Percentiles rank a stretch among this genome's conserved stretches.
Conservation (phyloP, 1,140 invertebrate genomes). For the Sarcophaga peregrina region DNA sequence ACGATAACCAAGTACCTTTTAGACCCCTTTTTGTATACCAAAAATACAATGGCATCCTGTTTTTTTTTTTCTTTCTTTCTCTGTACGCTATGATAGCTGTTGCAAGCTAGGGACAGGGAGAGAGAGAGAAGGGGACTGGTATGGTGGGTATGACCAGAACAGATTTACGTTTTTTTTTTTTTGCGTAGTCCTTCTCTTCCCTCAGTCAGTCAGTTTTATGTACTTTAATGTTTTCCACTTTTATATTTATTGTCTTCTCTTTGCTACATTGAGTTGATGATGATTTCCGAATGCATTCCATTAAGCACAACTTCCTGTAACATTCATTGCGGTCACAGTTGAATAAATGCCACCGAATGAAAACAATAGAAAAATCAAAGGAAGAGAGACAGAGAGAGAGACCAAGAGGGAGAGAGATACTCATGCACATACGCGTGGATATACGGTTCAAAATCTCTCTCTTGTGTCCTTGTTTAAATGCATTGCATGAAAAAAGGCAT, state of each 20-base stretch:
- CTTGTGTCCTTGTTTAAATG: constrained; percentile 1
- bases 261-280: constrained; percentile 41
- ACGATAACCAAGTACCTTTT: neutral
- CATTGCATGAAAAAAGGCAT: neutral
- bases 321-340: constrained; percentile 42
- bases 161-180: no score
- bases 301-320: constrained; percentile 40
- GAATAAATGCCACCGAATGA: neutral
- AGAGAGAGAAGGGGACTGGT: neutral
- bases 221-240: constrained; percentile 18
- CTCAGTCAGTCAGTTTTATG: neutral
- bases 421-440: no score
- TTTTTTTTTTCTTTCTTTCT: neutral
- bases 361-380: neutral
- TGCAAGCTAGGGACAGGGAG: no score
- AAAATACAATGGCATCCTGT: neutral
- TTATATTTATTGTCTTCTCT: constrained; percentile 38
- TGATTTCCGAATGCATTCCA: constrained; percentile 43
- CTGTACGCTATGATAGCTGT: no score
- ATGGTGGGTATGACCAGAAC: neutral
- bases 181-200: neutral
- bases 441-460: neutral
- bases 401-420: neutral
- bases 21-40: neutral
- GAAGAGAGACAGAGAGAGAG: neutral